phyloP scores from a whole-genome alignment of 2,888 invertebrate species.

The Carterocephalus palaemon region DNA sequence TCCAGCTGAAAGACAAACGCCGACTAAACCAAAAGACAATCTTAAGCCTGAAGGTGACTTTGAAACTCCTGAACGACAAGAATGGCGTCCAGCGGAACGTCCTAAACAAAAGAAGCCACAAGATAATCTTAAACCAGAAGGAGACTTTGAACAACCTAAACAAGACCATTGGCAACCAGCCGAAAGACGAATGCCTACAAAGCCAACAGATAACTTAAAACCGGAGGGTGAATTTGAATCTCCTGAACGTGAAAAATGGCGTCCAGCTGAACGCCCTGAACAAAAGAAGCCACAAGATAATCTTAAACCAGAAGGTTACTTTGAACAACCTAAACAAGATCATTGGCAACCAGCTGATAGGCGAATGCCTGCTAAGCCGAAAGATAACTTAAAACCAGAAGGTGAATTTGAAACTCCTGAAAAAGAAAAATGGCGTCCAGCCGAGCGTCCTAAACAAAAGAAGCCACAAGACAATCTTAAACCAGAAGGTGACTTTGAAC shows the following conservation, averaged over 20 bases:
- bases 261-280: constrained; percentile 58
- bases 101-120: constrained; percentile 74
- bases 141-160: constrained; percentile 69
- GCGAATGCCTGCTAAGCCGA: constrained; percentile 56
- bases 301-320: constrained; percentile 78
- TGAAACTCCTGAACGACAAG: constrained; percentile 49
- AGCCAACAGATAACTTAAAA: constrained; percentile 71
- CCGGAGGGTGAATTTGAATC: constrained; percentile 77
- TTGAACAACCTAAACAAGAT: constrained; percentile 53
- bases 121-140: constrained; percentile 79
- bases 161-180: constrained; percentile 61
- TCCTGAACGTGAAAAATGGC: constrained; percentile 72
- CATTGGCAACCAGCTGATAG: constrained; percentile 47
- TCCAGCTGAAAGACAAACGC: constrained; percentile 50
- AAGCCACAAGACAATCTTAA: constrained; percentile 63
- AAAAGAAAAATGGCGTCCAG: constrained; percentile 56
- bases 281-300: constrained; percentile 76
- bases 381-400: constrained; percentile 77
- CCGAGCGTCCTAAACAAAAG: constrained; percentile 64
- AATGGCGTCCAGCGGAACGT: constrained; percentile 73
- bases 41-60: constrained; percentile 73
- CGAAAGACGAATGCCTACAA: constrained; percentile 53
- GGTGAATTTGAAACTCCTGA: constrained; percentile 66
- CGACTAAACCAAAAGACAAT: constrained; percentile 68
- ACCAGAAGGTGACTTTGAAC: constrained; percentile 74